Conservation (phyloP, 2,113 vertebrate species). For the Tinamus guttatus region DNA sequence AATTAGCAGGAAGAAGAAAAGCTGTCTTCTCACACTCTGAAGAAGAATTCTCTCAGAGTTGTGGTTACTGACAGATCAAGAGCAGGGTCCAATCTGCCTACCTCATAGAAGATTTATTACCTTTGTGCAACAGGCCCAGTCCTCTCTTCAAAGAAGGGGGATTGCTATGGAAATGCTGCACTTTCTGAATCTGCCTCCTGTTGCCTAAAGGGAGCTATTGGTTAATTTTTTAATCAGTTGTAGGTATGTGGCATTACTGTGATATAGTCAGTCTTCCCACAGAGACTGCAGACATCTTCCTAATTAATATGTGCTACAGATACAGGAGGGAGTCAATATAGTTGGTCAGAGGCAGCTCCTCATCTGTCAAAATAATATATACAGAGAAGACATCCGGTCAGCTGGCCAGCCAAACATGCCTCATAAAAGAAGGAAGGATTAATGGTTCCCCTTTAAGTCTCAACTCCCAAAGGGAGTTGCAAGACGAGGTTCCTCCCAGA, state of each 20-base stretch:
- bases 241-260: not conserved
- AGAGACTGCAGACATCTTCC: not conserved
- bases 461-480: not conserved
- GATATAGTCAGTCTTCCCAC: not conserved
- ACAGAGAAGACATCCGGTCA: not conserved
- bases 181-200: not conserved
- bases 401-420: not conserved
- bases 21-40: not conserved
- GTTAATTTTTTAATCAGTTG: not conserved
- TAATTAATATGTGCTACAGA: not conserved
- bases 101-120: not conserved
- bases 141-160: not conserved
- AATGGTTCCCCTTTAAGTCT: not conserved
- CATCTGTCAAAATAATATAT: not conserved
- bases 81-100: not conserved
- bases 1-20: conserved; percentile 5
- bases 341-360: not conserved
- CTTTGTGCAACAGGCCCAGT: not conserved
- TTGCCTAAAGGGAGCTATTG: not conserved
- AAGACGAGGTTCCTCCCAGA: not conserved
- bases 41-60: not conserved
- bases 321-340: not conserved
- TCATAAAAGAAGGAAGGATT: not conserved
- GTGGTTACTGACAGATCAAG: not conserved
- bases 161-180: not conserved